Evolutionary conservation across 2,888 invertebrate species (phyloP).

Genomic region (Sesamia inferens): DNA sequence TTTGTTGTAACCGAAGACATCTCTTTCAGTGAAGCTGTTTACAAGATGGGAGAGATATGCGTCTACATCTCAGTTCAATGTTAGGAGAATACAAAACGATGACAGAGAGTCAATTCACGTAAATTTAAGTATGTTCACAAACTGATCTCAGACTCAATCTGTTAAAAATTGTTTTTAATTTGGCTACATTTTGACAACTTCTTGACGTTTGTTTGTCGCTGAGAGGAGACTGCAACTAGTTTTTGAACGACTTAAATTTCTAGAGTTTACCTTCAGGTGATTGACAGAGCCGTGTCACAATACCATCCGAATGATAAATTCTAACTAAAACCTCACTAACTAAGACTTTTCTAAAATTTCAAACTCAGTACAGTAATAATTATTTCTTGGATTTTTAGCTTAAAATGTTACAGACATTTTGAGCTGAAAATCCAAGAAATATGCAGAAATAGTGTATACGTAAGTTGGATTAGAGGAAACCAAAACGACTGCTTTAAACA

Average conservation of each 20-base stretch:
- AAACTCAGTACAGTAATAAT: background rate
- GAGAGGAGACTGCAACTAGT: no score
- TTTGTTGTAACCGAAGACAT: background rate
- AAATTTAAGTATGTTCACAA: no score
- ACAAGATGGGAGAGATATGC: background rate
- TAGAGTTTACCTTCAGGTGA: no score
- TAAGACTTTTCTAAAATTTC: background rate
- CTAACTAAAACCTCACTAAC: no score
- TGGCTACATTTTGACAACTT: no score
- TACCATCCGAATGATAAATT: background rate
- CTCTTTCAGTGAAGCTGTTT: background rate
- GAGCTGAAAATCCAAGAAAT: background rate
- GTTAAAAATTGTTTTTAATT: no score
- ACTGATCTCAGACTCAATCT: no score
- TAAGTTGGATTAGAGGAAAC: background rate
- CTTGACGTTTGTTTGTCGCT: no score
- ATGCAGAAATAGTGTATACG: background rate
- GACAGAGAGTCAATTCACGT: background rate
- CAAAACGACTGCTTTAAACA: background rate
- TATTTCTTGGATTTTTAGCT: no score
- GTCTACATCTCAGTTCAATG: background rate
- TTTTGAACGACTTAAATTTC: no score
- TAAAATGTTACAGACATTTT: no score
- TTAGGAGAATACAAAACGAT: background rate
- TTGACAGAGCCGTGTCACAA: background rate